Evolutionary conservation across 2,113 vertebrate genomes (phyloP).

Genomic region (Fregata magnificens): DNA sequence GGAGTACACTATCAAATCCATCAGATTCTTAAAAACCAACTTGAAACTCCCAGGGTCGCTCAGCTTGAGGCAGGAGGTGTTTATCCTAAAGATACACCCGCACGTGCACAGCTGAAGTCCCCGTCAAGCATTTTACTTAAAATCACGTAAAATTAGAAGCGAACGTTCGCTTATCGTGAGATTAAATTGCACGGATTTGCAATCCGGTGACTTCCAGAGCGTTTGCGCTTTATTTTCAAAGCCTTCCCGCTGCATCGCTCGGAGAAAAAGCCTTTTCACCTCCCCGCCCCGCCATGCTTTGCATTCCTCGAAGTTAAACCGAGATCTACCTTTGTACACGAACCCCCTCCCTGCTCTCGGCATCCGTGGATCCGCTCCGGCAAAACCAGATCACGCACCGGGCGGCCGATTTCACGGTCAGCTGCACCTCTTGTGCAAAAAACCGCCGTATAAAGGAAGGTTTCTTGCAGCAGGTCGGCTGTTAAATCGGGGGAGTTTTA

Average conservation of each 20-base stretch:
- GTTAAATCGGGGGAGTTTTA: accelerated
- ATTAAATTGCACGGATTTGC: background rate
- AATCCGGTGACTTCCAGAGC: background rate
- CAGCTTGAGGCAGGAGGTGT: background rate
- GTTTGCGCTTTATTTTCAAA: background rate
- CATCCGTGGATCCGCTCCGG: background rate
- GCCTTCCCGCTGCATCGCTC: background rate
- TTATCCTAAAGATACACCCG: background rate
- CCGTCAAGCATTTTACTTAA: background rate
- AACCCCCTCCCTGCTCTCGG: background rate
- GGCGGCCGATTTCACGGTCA: background rate
- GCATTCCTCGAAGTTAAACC: background rate
- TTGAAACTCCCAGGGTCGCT: background rate
- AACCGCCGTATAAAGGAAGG: background rate
- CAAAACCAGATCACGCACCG: background rate
- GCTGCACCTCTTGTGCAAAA: background rate
- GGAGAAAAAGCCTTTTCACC: background rate
- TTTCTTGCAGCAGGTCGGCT: background rate
- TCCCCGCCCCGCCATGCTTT: background rate
- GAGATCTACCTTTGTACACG: background rate
- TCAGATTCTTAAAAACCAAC: background rate
- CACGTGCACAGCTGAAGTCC: background rate
- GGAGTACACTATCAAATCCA: background rate
- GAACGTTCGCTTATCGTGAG: accelerated
- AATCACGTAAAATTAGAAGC: background rate